Evolutionary conservation across 1,140 invertebrate genomes (phyloP).

Genomic region (Musca domestica): DNA sequence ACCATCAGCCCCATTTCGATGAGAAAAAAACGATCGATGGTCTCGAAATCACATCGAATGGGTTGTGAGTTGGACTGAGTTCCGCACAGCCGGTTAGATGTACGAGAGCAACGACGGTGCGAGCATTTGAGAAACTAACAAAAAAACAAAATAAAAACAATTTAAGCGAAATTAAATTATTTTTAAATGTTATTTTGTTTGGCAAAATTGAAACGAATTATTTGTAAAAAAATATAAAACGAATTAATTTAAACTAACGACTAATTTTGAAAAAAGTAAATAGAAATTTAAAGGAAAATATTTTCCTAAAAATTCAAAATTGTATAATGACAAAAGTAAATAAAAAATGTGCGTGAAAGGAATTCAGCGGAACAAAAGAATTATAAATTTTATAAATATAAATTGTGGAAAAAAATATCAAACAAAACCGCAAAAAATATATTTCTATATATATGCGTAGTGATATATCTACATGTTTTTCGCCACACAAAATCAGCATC

Average conservation of each 20-base stretch:
- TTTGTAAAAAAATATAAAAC: not conserved
- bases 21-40: too few relatives aligned
- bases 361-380: not conserved
- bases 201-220: constrained; percentile 16
- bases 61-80: not conserved
- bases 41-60: too few relatives aligned
- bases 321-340: not conserved
- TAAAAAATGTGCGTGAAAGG: not conserved
- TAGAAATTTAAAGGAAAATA: constrained; percentile 19
- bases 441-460: too few relatives aligned
- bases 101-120: constrained; percentile 48
- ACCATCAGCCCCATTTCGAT: too few relatives aligned
- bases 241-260: not conserved
- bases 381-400: not conserved
- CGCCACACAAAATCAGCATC: too few relatives aligned
- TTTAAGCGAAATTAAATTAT: constrained; percentile 19
- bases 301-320: not conserved
- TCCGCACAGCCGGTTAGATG: constrained; percentile 35
- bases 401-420: not conserved
- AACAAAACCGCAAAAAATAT: not conserved
- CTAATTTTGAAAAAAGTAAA: not conserved
- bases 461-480: too few relatives aligned
- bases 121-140: constrained; percentile 36
- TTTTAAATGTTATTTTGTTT: not conserved
- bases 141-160: constrained; percentile 31